These are phyloP conservation scores for Endomychus coccineus DNA, from an alignment of 2,888 invertebrate genomes.

Conservation along the genomic window DNA sequence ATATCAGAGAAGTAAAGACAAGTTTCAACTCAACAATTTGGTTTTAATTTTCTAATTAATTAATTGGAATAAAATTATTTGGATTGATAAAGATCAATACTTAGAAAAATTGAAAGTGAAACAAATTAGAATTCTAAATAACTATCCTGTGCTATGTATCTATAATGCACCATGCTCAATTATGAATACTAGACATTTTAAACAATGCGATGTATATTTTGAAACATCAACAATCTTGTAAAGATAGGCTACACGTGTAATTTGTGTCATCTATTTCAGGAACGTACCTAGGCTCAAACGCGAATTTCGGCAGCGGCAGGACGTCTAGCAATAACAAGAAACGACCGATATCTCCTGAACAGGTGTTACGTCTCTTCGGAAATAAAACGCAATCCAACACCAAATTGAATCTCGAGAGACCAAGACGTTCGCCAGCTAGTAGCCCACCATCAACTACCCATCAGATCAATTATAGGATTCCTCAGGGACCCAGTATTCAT, in stretches of 20 bases:
- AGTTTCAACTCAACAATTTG: no score
- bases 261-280: constrained; percentile 38
- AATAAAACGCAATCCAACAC: constrained; percentile 29
- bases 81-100: no score
- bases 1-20: no score
- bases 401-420: constrained; percentile 31
- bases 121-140: no score
- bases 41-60: no score
- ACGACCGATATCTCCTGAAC: constrained; percentile 78
- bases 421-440: constrained; percentile 59
- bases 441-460: constrained; percentile 75
- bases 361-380: constrained; percentile 46
- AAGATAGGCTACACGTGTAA: not conserved
- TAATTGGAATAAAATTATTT: no score
- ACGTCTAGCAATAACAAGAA: constrained; percentile 57
- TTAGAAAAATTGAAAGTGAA: no score
- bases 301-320: constrained; percentile 45
- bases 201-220: not conserved
- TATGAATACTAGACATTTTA: not conserved
- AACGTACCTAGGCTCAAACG: constrained; percentile 64
- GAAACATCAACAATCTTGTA: not conserved
- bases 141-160: no score
- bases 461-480: constrained; percentile 47
- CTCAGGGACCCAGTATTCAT: constrained; percentile 56
- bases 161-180: no score